Conservation (phyloP, 2,113 vertebrate genomes). For the Myodes glareolus region DNA sequence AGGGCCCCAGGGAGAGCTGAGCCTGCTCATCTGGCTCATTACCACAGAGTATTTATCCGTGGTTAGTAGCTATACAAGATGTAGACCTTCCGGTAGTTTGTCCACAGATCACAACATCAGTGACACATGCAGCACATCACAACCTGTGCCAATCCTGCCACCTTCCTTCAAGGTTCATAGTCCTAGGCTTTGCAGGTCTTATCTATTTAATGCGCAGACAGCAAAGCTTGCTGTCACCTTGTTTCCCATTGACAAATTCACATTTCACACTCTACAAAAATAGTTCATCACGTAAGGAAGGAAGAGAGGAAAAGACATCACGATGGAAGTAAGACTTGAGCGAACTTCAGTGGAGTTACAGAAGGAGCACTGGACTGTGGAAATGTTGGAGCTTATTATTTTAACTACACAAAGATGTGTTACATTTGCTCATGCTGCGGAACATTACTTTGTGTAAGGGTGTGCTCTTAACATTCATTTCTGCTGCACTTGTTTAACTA, state of each 20-base stretch:
- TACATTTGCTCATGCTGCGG: neutral
- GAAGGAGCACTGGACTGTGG: neutral
- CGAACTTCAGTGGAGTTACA: neutral
- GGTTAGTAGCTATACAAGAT: neutral
- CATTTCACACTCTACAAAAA: neutral
- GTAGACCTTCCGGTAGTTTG: neutral
- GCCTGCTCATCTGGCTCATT: neutral
- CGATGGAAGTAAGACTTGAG: neutral
- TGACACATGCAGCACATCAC: neutral
- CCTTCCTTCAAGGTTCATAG: neutral
- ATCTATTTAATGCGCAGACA: neutral
- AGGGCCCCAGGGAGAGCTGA: neutral
- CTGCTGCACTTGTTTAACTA: too few relatives aligned
- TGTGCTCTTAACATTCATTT: neutral
- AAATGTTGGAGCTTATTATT: neutral
- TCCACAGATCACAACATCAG: neutral
- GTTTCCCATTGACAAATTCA: neutral
- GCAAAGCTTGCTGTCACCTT: neutral
- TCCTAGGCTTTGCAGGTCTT: neutral
- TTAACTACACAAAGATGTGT: neutral
- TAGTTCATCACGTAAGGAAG: neutral
- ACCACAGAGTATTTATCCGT: neutral
- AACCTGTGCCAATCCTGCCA: too few relatives aligned
- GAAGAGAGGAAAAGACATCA: neutral
- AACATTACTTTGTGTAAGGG: neutral